Percentiles rank a stretch among this genome's conserved stretches.
Evolutionary conservation across 2,113 vertebrate genomes (phyloP).

Genomic region (Camelus dromedarius): DNA sequence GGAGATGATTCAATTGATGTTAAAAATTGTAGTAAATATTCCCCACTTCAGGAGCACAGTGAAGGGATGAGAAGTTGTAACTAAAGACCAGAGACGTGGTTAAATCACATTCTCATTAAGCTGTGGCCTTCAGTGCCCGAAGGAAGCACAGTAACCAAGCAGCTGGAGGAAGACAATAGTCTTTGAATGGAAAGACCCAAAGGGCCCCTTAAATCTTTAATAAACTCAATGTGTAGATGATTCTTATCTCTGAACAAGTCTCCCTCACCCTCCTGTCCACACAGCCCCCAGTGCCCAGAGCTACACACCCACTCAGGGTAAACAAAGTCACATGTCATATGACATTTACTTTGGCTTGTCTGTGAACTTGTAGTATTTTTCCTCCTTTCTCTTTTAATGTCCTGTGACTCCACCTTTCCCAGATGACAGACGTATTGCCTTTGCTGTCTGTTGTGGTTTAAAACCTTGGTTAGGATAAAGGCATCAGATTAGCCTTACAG

Average conservation of each 20-base stretch:
- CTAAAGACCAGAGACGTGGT: not conserved
- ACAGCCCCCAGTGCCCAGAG: not conserved
- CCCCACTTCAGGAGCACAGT: not conserved
- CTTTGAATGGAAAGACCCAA: constrained; percentile 14
- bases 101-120: not conserved
- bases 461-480: not conserved
- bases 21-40: not conserved
- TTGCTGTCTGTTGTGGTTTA: not conserved
- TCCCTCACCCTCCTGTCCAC: not conserved
- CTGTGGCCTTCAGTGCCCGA: not conserved
- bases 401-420: not conserved
- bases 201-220: constrained; percentile 13
- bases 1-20: too few relatives aligned
- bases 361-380: not conserved
- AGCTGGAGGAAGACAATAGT: not conserved
- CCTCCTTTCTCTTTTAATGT: constrained; percentile 14
- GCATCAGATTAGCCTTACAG: not conserved
- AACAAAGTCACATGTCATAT: not conserved
- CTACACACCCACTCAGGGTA: not conserved
- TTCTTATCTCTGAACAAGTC: not conserved
- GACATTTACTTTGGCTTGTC: constrained; percentile 5
- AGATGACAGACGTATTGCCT: not conserved
- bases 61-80: not conserved
- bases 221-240: not conserved
- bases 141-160: not conserved